Evolutionary conservation across 1,140 invertebrate genomes (phyloP).

Genomic region (Venustaconcha ellipsiformis): DNA sequence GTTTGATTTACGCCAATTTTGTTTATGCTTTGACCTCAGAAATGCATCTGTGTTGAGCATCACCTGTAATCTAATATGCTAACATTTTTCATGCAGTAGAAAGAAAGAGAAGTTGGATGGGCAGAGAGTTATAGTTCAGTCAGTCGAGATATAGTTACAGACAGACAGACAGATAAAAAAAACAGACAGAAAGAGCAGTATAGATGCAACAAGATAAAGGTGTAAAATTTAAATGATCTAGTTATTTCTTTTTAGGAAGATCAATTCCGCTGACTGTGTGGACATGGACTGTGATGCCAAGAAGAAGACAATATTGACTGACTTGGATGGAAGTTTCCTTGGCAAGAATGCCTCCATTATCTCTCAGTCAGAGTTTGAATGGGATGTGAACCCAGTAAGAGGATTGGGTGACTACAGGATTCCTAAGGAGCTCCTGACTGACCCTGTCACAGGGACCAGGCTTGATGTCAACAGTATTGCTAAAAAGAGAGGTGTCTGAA

Average conservation of each 20-base stretch:
- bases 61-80: too few relatives aligned
- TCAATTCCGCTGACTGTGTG: slow-evolving; percentile 59
- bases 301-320: slow-evolving; percentile 56
- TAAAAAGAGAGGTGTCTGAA: slow-evolving; percentile 47
- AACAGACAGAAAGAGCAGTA: neutral
- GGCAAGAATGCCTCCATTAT: slow-evolving; percentile 32
- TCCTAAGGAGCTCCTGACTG: slow-evolving; percentile 57
- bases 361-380: slow-evolving; percentile 52
- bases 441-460: slow-evolving; percentile 24
- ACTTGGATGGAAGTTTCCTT: slow-evolving; percentile 56
- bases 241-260: slow-evolving; percentile 35
- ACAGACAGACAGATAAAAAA: neutral
- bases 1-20: too few relatives aligned
- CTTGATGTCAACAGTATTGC: slow-evolving; percentile 19
- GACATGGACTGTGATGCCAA: slow-evolving; percentile 66
- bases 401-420: slow-evolving; percentile 66
- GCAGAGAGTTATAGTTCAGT: neutral
- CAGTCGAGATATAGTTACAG: neutral
- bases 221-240: neutral
- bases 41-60: too few relatives aligned
- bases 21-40: too few relatives aligned
- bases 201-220: too few relatives aligned
- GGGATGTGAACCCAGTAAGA: slow-evolving; percentile 48
- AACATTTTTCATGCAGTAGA: neutral
- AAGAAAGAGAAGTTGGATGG: neutral